Base-by-base conservation (phyloP, 2,797 vertebrate species). In the Molossus alvarezi region DNA sequence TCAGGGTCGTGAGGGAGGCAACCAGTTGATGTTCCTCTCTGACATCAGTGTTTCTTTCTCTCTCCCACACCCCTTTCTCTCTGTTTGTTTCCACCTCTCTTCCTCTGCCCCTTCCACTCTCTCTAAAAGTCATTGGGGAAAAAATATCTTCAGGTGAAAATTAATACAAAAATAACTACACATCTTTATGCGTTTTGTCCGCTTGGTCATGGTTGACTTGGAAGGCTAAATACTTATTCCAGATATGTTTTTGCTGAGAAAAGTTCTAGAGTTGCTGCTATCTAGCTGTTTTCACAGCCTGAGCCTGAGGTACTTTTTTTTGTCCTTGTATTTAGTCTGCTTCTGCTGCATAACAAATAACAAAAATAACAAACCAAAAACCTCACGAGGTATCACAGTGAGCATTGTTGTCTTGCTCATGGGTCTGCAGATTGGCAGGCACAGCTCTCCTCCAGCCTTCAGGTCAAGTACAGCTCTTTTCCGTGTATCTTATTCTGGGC, bases 281-380 rank as follows among this genome's bases (percentile, higher is more conserved):
- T 60, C 37, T 53, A 25, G 62, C 53, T 71, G 60, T 65, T 89
- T 95, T 84, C 48, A 72, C 64, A 79, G 37, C 64, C 72, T 79
- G 72, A 79, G 37, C 64, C 72, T 79, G 33, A 48, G 57, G 55
- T 45, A 11, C n/a, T 27, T 27, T 33, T 75, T 73, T 58, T 58
- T 41, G 27, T 79, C 29, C 10, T 92, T 41, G 10, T 45, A 73
- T 72, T 84, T 89, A 18, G 13, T 72, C 64, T 48, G 13, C 51
- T 92, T 72, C 64, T 72, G 64, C 55, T 84, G 48, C 62, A n/a
- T 57, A 85, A 84, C 85, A 64, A 29, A 27, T 57, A 65, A 21
- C 7, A 3, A 76, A 5, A 65, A 33, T 33, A 33, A 33, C 33
- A 33, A 57, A 12, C 10, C 33, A 67, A 67, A 67, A 33, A n/a